Evolutionary conservation across 2,888 invertebrate genomes (phyloP).

Genomic region (Drosophila acutilabella): DNA sequence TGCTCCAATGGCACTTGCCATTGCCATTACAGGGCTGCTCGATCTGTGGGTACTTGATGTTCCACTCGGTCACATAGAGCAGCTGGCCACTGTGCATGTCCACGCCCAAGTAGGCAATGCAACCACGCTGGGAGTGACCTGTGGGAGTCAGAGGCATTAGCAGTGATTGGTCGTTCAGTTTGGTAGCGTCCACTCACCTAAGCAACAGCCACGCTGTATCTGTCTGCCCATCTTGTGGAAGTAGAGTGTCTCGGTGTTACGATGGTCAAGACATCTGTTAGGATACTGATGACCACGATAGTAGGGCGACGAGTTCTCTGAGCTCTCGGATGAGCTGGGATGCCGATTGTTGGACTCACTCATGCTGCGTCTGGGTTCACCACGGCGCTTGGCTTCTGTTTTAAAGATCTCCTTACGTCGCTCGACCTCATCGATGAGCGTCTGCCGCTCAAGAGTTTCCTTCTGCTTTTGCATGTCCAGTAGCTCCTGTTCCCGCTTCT

Average conservation of each 20-base stretch:
- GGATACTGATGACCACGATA: conserved; percentile 81
- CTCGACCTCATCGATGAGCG: conserved; percentile 91
- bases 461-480: conserved; percentile 88
- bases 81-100: conserved; percentile 91
- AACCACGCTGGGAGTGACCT: conserved; percentile 91
- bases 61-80: conserved; percentile 92
- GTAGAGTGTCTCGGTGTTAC: conserved; percentile 86
- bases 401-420: conserved; percentile 91
- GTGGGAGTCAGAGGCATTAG: too few species aligned
- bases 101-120: conserved; percentile 91
- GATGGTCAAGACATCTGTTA: conserved; percentile 86
- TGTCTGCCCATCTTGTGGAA: conserved; percentile 87
- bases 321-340: conserved; percentile 87
- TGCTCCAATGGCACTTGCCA: conserved; percentile 82
- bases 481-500: conserved; percentile 88
- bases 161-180: too few species aligned
- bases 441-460: conserved; percentile 89
- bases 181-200: conserved; percentile 84
- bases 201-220: conserved; percentile 91
- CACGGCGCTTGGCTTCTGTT: conserved; percentile 87
- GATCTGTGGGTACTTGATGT: conserved; percentile 85
- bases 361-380: conserved; percentile 85
- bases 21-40: conserved; percentile 82
- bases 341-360: conserved; percentile 85
- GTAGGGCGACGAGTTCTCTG: conserved; percentile 86